Evolutionary conservation across 2,797 vertebrate genomes (phyloP), one percentile per base, ranked within the genome.

Genomic region (Acanthurus leucopareius): DNA sequence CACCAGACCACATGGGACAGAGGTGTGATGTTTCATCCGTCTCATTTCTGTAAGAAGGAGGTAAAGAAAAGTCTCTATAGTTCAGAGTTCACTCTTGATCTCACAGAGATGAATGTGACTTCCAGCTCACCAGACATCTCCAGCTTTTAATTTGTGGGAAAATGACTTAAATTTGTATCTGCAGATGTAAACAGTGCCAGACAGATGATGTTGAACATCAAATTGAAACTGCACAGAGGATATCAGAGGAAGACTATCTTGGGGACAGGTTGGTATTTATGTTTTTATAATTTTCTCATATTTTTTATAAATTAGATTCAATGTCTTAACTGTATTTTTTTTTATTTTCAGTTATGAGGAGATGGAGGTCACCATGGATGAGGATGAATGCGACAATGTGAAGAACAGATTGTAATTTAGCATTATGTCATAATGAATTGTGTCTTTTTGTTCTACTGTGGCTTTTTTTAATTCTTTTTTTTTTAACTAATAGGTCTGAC

Each of bases 311-410:
- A 7, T 20, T 4, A 45, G 45, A 49, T 35, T 42, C 20, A 42
- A 0, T 53, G 4, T 15, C 19, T 6, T 2, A 15, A 16, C 16
- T 71, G 22, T 60, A 45, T 25, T 25, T 40, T 48, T 40, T 48
- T 16, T 52, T 1, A 2, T 66, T 65, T 61, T 49, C 65, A 78
- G 80, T 52, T 66, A 56, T 69, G 80, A 49, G 5, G 69, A 82
- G 58, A 73, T 77, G 40, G 65, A 74, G 28, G 57, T 83, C 40
- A 72, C 62, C 38, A 64, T 54, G 53, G 58, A 79, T 0, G 57
- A 63, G 8, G 52, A 68, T 4, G 57, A 75, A 9, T 42, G 42
- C 49, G 51, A 16, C 40, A 63, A 38, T 38, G 35, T 67, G 57
- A 62, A 79, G 38, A 68, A 58, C 40, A 47, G 20, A 58, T 19